Evolutionary conservation across 2,888 invertebrate genomes (phyloP), one percentile per base, ranked within the genome.

Genomic region (Anagyrus pseudococci): DNA sequence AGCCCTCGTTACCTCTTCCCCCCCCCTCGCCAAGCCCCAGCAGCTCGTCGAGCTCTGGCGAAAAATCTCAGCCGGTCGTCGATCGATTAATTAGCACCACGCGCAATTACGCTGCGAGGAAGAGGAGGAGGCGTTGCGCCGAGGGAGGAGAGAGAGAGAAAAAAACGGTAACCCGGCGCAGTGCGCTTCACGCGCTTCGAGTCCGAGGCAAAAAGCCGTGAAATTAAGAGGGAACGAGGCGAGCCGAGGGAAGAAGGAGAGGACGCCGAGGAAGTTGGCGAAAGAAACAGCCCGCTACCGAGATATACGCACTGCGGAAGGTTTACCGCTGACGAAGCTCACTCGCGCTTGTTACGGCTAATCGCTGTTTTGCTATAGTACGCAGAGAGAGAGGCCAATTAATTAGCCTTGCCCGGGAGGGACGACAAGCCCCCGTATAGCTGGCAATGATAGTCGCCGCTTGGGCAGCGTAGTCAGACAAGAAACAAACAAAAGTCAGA

Each of bases 141-240:
- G 10, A 6, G n/a, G 13, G 25, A 20, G 17, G 29, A 8, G 20
- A 19, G 19, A 8, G 2, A 4, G 43, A 41, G 17, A 7, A 19
- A 25, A 17, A 26, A 6, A 6, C n/a, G 20, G 37, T 22, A 22
- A 19, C 6, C 15, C 20, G 25, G 26, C 25, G 23, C n/a, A 19
- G 4, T 26, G 22, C 44, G 52, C 20, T 47, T 40, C 33, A 25
- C 22, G 44, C 40, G 37, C 15, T 48, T 43, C 26, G 40, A 37
- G 43, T 49, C 40, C 13, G 29, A 23, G 10, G 56, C 52, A 52
- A 62, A 62, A 57, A 62, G n/a, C 37, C 57, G 52, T 61, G 61
- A 61, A 61, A 61, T 60, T 55, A 40, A 57, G 20, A 53, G n/a
- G 19, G 33, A 55, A 55, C 13, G 2, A 33, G n/a, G 4, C n/a